Percentiles rank a stretch among this genome's conserved stretches.
Evolutionary conservation across 2,113 vertebrate species (phyloP).

Genomic region (Vicugna pacos): DNA sequence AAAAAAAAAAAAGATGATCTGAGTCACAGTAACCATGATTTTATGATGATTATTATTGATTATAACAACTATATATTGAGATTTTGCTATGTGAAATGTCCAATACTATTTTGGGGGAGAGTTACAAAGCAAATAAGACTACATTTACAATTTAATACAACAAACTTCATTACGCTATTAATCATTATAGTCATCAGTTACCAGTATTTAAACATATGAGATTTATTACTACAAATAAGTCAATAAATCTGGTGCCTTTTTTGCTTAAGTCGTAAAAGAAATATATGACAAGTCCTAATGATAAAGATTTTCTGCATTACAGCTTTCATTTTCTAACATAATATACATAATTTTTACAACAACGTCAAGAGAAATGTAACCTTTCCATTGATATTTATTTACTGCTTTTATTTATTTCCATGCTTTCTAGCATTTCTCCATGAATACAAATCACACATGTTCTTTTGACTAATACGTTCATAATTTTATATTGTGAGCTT

Average conservation of each 20-base stretch:
- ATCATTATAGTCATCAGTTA: constrained; percentile 40
- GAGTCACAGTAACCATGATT: not conserved
- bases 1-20: constrained; percentile 22
- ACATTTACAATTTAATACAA: constrained; percentile 54
- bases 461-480: constrained; percentile 55
- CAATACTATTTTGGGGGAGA: not conserved
- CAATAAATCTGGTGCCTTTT: constrained; percentile 46
- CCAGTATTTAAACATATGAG: constrained; percentile 42
- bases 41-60: constrained; percentile 26
- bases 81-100: not conserved
- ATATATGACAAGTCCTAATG: not conserved
- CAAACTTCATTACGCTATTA: constrained; percentile 33
- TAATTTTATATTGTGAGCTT: constrained; percentile 39
- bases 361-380: constrained; percentile 10
- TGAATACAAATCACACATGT: constrained; percentile 49
- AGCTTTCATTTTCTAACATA: constrained; percentile 49
- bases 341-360: constrained; percentile 13
- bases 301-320: constrained; percentile 14
- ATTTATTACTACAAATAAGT: constrained; percentile 63
- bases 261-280: not conserved
- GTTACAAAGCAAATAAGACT: constrained; percentile 11
- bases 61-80: not conserved
- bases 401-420: constrained; percentile 26
- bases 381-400: constrained; percentile 9
- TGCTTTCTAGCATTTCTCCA: constrained; percentile 11